phyloP scores from a whole-genome alignment of 1,140 invertebrate genomes.

The Pachyrhynchus sulphureomaculatus region DNA sequence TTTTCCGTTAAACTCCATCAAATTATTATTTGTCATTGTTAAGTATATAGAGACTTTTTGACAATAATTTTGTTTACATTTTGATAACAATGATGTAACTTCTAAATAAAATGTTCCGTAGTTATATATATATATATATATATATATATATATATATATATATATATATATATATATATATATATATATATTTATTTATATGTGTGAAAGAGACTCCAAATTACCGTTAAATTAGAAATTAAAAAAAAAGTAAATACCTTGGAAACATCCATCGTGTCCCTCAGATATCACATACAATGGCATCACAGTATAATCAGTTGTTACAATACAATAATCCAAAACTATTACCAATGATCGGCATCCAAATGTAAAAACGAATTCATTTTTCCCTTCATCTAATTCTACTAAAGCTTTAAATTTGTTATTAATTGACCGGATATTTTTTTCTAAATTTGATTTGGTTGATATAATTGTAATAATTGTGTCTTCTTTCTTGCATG shows the following conservation, averaged over 20 bases:
- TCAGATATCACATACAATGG: conserved; percentile 76
- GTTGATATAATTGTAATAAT: not conserved
- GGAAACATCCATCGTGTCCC: conserved; percentile 77
- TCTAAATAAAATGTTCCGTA: too few relatives aligned
- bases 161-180: too few relatives aligned
- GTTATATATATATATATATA: too few relatives aligned
- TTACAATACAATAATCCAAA: conserved; percentile 22
- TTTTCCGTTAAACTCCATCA: too few relatives aligned
- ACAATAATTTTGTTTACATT: too few relatives aligned
- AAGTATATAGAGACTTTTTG: too few relatives aligned
- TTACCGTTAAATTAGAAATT: not conserved
- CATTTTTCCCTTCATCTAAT: conserved; percentile 40
- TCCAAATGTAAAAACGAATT: conserved; percentile 39
- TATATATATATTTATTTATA: too few relatives aligned
- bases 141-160: too few relatives aligned
- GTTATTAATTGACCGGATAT: not conserved
- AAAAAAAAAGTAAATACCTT: conserved; percentile 47
- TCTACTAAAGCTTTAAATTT: conserved; percentile 43
- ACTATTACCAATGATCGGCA: conserved; percentile 19
- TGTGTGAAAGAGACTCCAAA: too few relatives aligned
- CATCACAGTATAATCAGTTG: conserved; percentile 53
- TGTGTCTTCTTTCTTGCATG: not conserved
- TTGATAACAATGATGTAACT: too few relatives aligned
- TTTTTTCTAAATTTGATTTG: not conserved
- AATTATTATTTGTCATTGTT: too few relatives aligned